phyloP scores from a whole-genome alignment of 1,140 invertebrate genomes.

The Mamestra configurata region DNA sequence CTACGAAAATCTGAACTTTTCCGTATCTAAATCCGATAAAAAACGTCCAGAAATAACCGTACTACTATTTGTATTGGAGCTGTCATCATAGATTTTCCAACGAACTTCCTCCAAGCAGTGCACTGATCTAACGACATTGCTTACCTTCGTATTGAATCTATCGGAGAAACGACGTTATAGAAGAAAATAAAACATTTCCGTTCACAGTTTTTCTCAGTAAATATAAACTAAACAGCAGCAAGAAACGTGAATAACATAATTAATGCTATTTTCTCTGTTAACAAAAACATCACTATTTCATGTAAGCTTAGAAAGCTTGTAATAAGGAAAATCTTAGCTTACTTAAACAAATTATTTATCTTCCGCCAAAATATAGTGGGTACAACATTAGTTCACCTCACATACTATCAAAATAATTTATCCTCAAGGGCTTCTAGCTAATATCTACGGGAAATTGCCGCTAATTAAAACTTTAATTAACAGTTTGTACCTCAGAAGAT shows the following conservation, averaged over 20 bases:
- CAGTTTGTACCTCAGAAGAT: neutral
- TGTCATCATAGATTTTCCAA: constrained; percentile 16
- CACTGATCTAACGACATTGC: neutral
- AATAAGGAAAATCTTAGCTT: constrained; percentile 22
- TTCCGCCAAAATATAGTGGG: neutral
- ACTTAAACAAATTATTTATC: constrained; percentile 1
- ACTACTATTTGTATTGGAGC: constrained; percentile 8
- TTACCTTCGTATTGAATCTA: neutral
- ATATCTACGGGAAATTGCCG: neutral
- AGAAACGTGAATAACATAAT: neutral
- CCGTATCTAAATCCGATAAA: constrained; percentile 7
- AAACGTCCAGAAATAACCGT: neutral
- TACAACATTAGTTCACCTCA: constrained; percentile 6
- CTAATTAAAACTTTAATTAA: constrained; percentile 37
- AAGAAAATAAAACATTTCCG: neutral
- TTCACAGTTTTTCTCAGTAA: neutral
- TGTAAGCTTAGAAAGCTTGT: neutral
- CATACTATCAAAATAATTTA: constrained; percentile 28
- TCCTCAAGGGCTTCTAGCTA: neutral
- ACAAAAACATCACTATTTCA: neutral
- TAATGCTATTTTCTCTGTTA: neutral
- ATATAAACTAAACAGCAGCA: neutral
- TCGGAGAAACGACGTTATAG: neutral
- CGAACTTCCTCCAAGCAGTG: neutral
- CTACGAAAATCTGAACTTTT: neutral